These are phyloP conservation scores for Marcusenius ussheri DNA, from an alignment of 2,113 vertebrate species.

Conservation along the genomic window DNA sequence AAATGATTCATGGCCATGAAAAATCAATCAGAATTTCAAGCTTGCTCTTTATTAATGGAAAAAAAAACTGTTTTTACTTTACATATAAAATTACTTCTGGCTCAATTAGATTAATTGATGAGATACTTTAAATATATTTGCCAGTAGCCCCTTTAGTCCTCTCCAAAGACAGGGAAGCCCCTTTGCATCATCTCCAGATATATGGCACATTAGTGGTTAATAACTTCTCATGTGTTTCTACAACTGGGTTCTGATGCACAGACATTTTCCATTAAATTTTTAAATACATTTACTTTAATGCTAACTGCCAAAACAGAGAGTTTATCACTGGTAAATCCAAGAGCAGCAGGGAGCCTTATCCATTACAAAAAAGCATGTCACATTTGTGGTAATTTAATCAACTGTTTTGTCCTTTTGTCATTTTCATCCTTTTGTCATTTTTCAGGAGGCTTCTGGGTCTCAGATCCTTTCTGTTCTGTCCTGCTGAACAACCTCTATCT, in stretches of 20 bases:
- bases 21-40: neutral
- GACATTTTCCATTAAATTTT: neutral
- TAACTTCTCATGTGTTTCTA: neutral
- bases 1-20: neutral
- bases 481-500: neutral
- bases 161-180: neutral
- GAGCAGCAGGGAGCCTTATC: neutral
- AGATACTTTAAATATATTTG: slow-evolving; percentile 7
- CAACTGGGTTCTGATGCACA: neutral
- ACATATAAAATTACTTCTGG: slow-evolving; percentile 10
- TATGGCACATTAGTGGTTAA: neutral
- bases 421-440: neutral
- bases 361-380: neutral
- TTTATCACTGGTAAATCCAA: neutral
- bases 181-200: neutral
- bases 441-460: neutral
- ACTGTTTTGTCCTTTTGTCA: neutral
- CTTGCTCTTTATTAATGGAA: neutral
- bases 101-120: slow-evolving; percentile 15
- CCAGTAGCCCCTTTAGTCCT: neutral
- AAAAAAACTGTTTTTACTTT: slow-evolving; percentile 7
- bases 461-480: neutral
- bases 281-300: neutral
- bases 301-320: neutral
- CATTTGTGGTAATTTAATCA: neutral